Evolutionary conservation across 1,140 invertebrate species (phyloP).

Genomic region (Campoletis sonorensis): DNA sequence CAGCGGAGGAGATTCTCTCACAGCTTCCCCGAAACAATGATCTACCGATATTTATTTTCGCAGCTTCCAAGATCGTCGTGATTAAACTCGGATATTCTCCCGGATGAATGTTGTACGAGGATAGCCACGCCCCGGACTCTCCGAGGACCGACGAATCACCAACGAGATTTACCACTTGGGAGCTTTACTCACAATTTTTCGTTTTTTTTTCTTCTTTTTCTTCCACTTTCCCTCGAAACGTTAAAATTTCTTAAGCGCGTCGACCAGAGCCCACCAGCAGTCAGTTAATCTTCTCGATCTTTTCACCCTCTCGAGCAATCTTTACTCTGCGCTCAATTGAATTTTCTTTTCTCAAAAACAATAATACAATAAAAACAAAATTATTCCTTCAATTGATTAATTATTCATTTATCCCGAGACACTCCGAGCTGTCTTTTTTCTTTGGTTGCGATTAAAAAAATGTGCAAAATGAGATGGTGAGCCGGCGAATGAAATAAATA

Average conservation of each 20-base stretch:
- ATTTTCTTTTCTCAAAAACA: neutral
- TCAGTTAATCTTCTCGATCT: slow-evolving; percentile 49
- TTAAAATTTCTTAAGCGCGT: slow-evolving; percentile 47
- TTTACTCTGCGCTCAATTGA: neutral
- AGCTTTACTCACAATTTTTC: slow-evolving; percentile 30
- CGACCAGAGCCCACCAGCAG: neutral
- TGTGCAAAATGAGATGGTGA: slow-evolving; percentile 1
- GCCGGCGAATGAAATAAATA: neutral
- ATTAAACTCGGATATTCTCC: slow-evolving; percentile 47
- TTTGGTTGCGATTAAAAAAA: too few species aligned
- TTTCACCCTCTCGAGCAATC: slow-evolving; percentile 32
- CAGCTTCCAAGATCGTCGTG: slow-evolving; percentile 57
- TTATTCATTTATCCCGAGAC: too few species aligned
- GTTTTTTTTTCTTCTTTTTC: too few species aligned
- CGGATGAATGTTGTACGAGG: slow-evolving; percentile 59
- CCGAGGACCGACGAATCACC: neutral
- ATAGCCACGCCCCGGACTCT: slow-evolving; percentile 60
- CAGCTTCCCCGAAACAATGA: slow-evolving; percentile 58
- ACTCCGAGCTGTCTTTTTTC: too few species aligned
- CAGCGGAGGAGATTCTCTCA: slow-evolving; percentile 25
- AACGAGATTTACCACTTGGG: slow-evolving; percentile 33
- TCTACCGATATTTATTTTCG: slow-evolving; percentile 62
- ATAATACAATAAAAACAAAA: too few species aligned
- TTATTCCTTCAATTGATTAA: neutral
- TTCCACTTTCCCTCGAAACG: slow-evolving; percentile 40